Percentiles rank a stretch among this genome's conserved stretches.
phyloP scores from a whole-genome alignment of 2,888 invertebrate species.

The Globia sparganii region DNA sequence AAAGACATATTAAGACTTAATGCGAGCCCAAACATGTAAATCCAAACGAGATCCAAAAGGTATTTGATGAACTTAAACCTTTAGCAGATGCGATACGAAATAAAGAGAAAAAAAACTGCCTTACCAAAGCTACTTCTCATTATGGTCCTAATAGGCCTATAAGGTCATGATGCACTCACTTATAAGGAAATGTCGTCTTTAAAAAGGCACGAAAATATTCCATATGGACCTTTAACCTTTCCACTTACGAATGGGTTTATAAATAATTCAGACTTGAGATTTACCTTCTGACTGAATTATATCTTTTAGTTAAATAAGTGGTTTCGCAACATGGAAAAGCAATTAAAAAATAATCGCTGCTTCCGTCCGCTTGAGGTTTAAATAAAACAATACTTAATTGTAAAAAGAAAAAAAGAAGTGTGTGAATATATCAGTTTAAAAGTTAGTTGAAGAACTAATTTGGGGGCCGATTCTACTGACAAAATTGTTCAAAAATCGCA shows the following conservation, averaged over 20 bases:
- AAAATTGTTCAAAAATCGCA: no score
- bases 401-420: neutral
- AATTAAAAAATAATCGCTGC: conserved; percentile 35
- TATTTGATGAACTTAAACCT: conserved; percentile 4
- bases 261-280: conserved; percentile 26
- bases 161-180: conserved; percentile 25
- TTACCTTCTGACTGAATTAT: conserved; percentile 17
- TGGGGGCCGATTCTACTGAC: no score
- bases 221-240: conserved; percentile 47
- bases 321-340: conserved; percentile 41
- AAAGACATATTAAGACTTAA: no score
- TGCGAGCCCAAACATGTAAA: neutral
- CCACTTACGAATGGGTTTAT: conserved; percentile 2
- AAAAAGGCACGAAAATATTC: conserved; percentile 34
- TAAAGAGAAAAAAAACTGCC: neutral
- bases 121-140: neutral
- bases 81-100: neutral
- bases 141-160: conserved; percentile 1
- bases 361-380: conserved; percentile 37
- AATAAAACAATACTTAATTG: conserved; percentile 13
- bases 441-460: neutral
- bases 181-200: conserved; percentile 52
- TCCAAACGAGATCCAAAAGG: neutral
- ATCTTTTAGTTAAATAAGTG: conserved; percentile 17
- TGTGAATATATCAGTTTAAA: conserved; percentile 2